Conservation (phyloP, 1,140 invertebrate species). For the Drosophila suzukii region DNA sequence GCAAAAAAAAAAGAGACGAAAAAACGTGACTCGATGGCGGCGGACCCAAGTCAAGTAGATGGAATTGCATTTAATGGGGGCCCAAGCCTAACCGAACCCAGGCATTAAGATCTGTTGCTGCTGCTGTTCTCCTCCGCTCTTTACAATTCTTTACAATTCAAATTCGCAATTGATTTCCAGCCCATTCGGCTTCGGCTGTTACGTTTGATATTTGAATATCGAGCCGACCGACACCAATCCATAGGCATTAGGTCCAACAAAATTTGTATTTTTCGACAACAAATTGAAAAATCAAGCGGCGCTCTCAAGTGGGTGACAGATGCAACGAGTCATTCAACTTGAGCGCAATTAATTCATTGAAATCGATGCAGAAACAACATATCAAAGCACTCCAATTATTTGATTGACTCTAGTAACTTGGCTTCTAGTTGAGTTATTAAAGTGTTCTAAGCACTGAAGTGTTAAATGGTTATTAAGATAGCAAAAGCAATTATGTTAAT, state of each 20-base stretch:
- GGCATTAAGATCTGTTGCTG: conserved; percentile 32
- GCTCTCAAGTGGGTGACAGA: conserved; percentile 48
- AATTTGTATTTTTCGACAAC: conserved; percentile 62
- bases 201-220: conserved; percentile 65
- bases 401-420: conserved; percentile 10
- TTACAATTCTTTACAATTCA: conserved; percentile 58
- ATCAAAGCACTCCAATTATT: conserved; percentile 8
- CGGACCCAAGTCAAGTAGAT: conserved; percentile 66
- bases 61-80: conserved; percentile 77
- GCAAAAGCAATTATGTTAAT: not conserved
- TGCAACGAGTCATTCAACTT: conserved; percentile 68
- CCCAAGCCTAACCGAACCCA: conserved; percentile 26
- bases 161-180: conserved; percentile 71
- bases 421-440: conserved; percentile 16
- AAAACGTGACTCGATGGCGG: conserved; percentile 71
- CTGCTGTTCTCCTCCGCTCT: conserved; percentile 26
- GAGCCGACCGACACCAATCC: conserved; percentile 56
- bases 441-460: conserved; percentile 4
- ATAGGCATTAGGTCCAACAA: conserved; percentile 53
- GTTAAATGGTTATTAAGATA: not conserved
- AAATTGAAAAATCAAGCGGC: conserved; percentile 48
- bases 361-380: conserved; percentile 22
- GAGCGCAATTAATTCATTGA: conserved; percentile 44
- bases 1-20: not conserved
- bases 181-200: conserved; percentile 22